Base-by-base conservation (phyloP, 2,797 vertebrate genomes). In the Pangasius macronema region DNA sequence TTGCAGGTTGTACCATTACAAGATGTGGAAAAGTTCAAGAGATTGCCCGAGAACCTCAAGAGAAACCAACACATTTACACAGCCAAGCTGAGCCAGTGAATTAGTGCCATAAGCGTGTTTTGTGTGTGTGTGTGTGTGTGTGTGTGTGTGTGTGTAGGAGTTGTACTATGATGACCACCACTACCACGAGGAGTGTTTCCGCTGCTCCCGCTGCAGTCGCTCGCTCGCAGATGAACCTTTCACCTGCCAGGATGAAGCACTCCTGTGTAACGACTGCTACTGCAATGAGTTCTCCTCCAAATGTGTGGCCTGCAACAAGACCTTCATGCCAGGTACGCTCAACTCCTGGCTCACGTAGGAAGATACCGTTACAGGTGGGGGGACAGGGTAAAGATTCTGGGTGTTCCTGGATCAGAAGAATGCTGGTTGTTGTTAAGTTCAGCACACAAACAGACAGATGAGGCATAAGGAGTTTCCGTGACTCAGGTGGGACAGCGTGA, bases 231-330 rank as follows among this genome's bases (percentile, higher is more conserved):
- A 99, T 0, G 97, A 99, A 91, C 97, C 98, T 0, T 99, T 99
- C 94, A 98, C 97, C 91, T 97, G 97, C 94, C 98, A 99, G 94
- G 97, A 97, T 14, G 96, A 96, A 0, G 97, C 97, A 65, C 94
- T 99, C 92, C 96, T 99, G 88, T 99, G 98, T 94, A 99, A 98
- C 0, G 97, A 97, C 93, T 99, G 98, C 94, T 99, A 99, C 96
- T 98, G 97, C 94, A 98, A 95, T 5, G 98, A 99, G 94, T 99
- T 98, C 95, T 99, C 98, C 85, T 98, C 98, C 73, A 98, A 98
- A 75, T 99, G 98, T 51, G 92, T 98, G 0, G 97, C 98, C 92
- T 99, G 98, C 1, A 96, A 97, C 92, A 98, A 99, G 95, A 96
- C 97, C 0, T 97, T 99, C 94, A 98, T 99, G 98, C 98, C 98